Percentiles rank a stretch among this genome's conserved stretches.
Conservation (phyloP, 2,113 vertebrate genomes). For the Rhodinocichla rosea region DNA sequence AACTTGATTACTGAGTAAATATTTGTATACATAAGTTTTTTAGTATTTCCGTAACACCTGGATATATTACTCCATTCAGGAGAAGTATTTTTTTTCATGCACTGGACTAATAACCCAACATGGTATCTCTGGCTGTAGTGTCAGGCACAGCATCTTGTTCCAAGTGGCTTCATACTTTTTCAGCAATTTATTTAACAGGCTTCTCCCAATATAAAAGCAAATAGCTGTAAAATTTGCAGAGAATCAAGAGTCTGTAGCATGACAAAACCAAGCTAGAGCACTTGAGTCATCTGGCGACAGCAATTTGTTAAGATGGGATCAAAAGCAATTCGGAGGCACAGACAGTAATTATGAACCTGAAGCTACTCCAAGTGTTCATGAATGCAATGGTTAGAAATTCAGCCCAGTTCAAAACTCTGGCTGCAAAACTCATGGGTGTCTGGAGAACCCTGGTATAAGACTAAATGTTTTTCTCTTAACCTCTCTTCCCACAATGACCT, state of each 20-base stretch:
- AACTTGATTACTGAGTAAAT: not conserved
- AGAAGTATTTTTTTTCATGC: not conserved
- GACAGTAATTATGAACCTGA: not conserved
- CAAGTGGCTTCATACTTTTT: not conserved
- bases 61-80: not conserved
- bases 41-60: not conserved
- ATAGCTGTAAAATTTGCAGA: not conserved
- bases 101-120: not conserved
- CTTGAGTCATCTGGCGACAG: not conserved
- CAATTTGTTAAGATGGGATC: not conserved
- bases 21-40: not conserved
- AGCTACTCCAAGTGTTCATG: not conserved
- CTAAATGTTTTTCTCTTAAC: not conserved
- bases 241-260: not conserved
- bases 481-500: not conserved
- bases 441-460: not conserved
- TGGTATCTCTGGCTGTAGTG: rapidly evolving
- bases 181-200: not conserved
- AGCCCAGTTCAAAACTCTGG: not conserved
- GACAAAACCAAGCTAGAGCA: not conserved
- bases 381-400: not conserved
- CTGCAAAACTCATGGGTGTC: not conserved
- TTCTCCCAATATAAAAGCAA: not conserved
- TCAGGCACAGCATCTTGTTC: not conserved
- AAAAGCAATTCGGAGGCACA: not conserved